Conservation (phyloP, 2,113 vertebrate genomes). For the Tragelaphus strepsiceros region DNA sequence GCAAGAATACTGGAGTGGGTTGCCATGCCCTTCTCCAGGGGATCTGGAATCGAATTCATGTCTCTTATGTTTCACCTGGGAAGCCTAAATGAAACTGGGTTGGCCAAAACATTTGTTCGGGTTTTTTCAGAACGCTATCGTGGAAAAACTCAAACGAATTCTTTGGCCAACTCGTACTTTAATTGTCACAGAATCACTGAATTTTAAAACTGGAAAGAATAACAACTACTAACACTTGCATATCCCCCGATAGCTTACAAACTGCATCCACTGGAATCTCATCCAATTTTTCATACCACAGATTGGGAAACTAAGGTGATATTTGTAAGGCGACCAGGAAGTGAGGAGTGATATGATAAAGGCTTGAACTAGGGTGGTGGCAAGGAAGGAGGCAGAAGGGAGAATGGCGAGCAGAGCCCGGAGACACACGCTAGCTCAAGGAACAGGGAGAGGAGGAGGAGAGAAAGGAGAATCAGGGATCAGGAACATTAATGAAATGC, state of each 20-base stretch:
- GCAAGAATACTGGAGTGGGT: background rate
- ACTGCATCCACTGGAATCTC: background rate
- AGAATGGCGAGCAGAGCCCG: accelerated
- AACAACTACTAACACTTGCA: background rate
- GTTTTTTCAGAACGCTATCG: background rate
- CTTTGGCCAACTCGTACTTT: background rate
- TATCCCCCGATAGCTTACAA: background rate
- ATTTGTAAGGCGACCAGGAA: background rate
- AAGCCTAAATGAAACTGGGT: background rate
- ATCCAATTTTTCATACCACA: background rate
- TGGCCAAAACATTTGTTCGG: background rate
- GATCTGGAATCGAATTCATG: background rate
- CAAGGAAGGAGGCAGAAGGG: background rate
- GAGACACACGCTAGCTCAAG: background rate
- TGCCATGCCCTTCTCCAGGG: background rate
- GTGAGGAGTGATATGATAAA: background rate
- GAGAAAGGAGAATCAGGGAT: background rate
- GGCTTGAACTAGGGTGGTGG: background rate
- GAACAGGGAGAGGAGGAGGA: background rate
- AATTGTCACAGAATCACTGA: background rate
- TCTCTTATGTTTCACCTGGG: background rate
- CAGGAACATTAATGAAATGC: background rate
- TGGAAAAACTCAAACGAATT: background rate
- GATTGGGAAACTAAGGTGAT: background rate
- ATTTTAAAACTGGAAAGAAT: slow-evolving; percentile 37